A percentile compares a stretch with the other conserved stretches of the same genome.
Conservation (phyloP, 2,888 invertebrate genomes). For the Brachyptera putata region DNA sequence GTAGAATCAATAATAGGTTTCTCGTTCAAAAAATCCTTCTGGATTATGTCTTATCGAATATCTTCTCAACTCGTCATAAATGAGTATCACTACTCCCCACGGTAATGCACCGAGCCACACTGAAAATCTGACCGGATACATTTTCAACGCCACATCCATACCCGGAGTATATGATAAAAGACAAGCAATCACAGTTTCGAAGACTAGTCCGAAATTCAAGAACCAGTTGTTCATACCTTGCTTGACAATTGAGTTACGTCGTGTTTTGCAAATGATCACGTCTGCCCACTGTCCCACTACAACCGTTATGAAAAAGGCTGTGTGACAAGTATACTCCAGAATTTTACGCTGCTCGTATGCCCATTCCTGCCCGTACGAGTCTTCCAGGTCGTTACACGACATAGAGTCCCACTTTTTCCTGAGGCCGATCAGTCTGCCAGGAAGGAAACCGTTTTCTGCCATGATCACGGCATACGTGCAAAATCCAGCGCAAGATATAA, state of each 20-base stretch:
- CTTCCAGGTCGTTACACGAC: slow-evolving; percentile 62
- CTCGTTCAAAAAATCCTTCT: no score
- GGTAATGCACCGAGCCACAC: slow-evolving; percentile 16
- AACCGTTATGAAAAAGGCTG: slow-evolving; percentile 25
- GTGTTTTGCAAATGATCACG: slow-evolving; percentile 28
- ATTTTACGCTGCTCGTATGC: slow-evolving; percentile 11
- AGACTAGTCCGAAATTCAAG: slow-evolving; percentile 19
- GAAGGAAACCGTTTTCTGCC: slow-evolving; percentile 26
- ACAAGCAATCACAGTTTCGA: slow-evolving; percentile 11
- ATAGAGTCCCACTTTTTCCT: slow-evolving; percentile 43
- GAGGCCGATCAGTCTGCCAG: background rate
- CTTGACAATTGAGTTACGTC: slow-evolving; percentile 23
- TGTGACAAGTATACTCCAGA: slow-evolving; percentile 24
- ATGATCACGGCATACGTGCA: slow-evolving; percentile 25
- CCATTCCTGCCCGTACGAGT: slow-evolving; percentile 40
- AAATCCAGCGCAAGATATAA: slow-evolving; percentile 27
- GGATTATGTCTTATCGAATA: no score
- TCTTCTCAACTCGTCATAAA: no score
- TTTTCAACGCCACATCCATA: background rate
- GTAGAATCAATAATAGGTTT: no score
- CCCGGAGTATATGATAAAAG: slow-evolving; percentile 21
- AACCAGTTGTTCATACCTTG: slow-evolving; percentile 25
- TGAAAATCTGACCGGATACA: slow-evolving; percentile 3
- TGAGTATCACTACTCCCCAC: slow-evolving; percentile 20
- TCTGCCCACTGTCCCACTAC: slow-evolving; percentile 23